Evolutionary conservation across 2,888 invertebrate genomes (phyloP).

Genomic region (Scelioninae gen. 2): DNA sequence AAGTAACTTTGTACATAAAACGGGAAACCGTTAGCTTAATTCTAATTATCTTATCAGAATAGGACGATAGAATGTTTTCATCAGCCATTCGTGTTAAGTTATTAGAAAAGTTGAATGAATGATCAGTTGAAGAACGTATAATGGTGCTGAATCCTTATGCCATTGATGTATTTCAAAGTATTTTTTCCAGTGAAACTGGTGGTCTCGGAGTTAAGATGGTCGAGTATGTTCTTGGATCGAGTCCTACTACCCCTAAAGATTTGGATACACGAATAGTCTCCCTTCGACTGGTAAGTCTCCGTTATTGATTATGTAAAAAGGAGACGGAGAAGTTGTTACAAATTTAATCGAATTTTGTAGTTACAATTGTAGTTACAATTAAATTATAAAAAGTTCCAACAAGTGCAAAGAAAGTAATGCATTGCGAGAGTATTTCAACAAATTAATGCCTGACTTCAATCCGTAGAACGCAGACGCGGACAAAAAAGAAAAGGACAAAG

Average conservation of each 20-base stretch:
- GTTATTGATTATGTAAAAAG: background rate
- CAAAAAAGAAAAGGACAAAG: slow-evolving; percentile 78
- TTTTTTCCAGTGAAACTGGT: slow-evolving; percentile 84
- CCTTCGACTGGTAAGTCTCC: slow-evolving; percentile 73
- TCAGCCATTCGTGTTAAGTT: too few relatives aligned
- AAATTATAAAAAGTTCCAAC: background rate
- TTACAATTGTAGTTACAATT: background rate
- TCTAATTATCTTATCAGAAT: too few relatives aligned
- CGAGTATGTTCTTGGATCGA: slow-evolving; percentile 96
- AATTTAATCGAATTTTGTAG: too few relatives aligned
- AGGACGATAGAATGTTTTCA: too few relatives aligned
- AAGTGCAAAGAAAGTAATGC: too few relatives aligned
- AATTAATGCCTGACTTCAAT: slow-evolving; percentile 24
- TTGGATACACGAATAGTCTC: slow-evolving; percentile 73
- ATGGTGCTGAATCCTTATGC: slow-evolving; percentile 34
- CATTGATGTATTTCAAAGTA: slow-evolving; percentile 53
- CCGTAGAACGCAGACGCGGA: slow-evolving; percentile 71
- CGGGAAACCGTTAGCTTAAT: too few relatives aligned
- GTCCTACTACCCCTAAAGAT: slow-evolving; percentile 81
- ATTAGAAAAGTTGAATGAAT: slow-evolving; percentile 6
- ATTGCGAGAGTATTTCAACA: too few relatives aligned
- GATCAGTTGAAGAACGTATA: slow-evolving; percentile 8
- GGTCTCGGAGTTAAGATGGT: slow-evolving; percentile 98
- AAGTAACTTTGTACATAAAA: too few relatives aligned
- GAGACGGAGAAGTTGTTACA: too few relatives aligned